Conservation (phyloP, 2,888 invertebrate species). For the Psylliodes chrysocephalus region DNA sequence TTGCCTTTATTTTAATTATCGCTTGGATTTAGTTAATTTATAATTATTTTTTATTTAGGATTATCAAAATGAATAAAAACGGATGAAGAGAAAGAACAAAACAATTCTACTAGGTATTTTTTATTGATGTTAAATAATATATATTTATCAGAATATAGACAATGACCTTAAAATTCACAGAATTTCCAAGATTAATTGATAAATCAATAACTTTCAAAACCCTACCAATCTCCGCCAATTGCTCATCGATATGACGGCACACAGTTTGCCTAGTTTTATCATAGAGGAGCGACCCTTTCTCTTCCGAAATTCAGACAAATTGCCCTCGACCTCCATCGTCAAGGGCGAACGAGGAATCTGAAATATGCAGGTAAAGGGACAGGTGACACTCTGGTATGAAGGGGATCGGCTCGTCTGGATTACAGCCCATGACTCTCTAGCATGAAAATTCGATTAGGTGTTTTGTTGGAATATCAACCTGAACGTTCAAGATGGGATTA, state of each 20-base stretch:
- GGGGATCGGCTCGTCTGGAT: slow-evolving; percentile 1
- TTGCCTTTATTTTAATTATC: too few species aligned
- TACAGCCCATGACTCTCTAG: not conserved
- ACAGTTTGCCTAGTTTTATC: not conserved
- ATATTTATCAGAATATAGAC: too few species aligned
- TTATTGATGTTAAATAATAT: too few species aligned
- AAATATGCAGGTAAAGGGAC: slow-evolving; percentile 14
- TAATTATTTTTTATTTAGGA: too few species aligned
- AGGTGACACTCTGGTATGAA: slow-evolving; percentile 3
- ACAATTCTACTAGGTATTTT: too few species aligned
- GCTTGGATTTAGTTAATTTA: too few species aligned
- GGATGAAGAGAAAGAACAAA: too few species aligned
- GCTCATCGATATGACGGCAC: not conserved
- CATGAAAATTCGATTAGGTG: slow-evolving; percentile 9
- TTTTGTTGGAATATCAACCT: not conserved
- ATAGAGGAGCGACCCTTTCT: not conserved
- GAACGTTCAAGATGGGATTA: not conserved
- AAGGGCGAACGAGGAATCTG: slow-evolving; percentile 2
- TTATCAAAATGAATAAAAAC: too few species aligned
- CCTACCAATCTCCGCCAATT: too few species aligned
- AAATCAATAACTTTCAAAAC: too few species aligned
- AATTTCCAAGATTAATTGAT: too few species aligned
- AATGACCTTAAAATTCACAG: too few species aligned
- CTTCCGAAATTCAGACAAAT: not conserved
- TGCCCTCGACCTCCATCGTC: slow-evolving; percentile 7